Percentiles rank a stretch among this genome's conserved stretches.
These are phyloP conservation scores for Polypterus senegalus DNA, from an alignment of 2,113 vertebrate species.

Conservation along the genomic window DNA sequence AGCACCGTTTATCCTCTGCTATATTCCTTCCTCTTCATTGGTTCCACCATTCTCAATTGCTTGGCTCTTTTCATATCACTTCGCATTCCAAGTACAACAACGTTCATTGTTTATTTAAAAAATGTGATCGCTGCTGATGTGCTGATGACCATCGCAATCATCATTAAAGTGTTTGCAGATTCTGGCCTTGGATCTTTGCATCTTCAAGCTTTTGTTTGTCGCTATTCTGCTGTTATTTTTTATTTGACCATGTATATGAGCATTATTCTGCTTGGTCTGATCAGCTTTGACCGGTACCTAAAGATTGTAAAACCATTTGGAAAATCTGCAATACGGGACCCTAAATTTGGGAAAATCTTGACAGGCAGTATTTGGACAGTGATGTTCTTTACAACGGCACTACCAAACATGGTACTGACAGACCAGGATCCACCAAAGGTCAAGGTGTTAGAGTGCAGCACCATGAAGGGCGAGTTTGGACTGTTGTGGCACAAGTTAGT, in stretches of 20 bases:
- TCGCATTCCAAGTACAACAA: slow-evolving; percentile 41
- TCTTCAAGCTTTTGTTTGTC: slow-evolving; percentile 45
- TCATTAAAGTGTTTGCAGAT: slow-evolving; percentile 42
- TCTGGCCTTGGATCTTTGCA: slow-evolving; percentile 33
- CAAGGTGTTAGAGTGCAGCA: slow-evolving; percentile 35
- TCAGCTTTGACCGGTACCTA: slow-evolving; percentile 58
- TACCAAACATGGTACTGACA: slow-evolving; percentile 51
- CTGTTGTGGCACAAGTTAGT: slow-evolving; percentile 48
- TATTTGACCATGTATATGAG: slow-evolving; percentile 65
- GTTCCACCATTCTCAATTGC: slow-evolving; percentile 36
- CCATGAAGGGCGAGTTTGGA: slow-evolving; percentile 42
- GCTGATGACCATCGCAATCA: slow-evolving; percentile 54
- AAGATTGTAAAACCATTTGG: slow-evolving; percentile 53
- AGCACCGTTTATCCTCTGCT: slow-evolving; percentile 36
- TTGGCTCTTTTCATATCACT: slow-evolving; percentile 51
- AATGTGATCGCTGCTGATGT: slow-evolving; percentile 56
- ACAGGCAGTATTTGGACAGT: slow-evolving; percentile 40
- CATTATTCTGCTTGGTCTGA: slow-evolving; percentile 56
- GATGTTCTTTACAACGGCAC: slow-evolving; percentile 35
- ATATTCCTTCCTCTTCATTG: slow-evolving; percentile 36
- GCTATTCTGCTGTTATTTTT: slow-evolving; percentile 53
- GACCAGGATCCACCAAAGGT: slow-evolving; percentile 14
- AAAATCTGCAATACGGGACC: slow-evolving; percentile 34
- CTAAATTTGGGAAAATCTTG: slow-evolving; percentile 35
- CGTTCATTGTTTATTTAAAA: slow-evolving; percentile 68